These are phyloP conservation scores for Papilio demoleus DNA, from an alignment of 2,888 invertebrate genomes.

Conservation along the genomic window DNA sequence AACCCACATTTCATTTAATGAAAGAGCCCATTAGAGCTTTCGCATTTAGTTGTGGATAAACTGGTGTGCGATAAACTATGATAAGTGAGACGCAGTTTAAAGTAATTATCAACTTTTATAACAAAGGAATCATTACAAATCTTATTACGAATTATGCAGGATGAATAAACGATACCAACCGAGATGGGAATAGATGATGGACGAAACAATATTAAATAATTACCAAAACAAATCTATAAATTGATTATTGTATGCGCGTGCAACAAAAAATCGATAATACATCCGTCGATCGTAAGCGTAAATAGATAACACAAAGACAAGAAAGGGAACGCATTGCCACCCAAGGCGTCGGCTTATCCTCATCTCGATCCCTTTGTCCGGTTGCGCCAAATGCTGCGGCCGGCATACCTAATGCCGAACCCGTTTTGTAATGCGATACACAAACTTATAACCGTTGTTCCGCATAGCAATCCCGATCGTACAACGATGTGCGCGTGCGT, in stretches of 20 bases:
- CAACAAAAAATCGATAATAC: slow-evolving; percentile 6
- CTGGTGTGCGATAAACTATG: neutral
- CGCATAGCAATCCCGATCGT: slow-evolving; percentile 39
- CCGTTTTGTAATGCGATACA: slow-evolving; percentile 65
- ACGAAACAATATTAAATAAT: neutral
- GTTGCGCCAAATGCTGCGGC: slow-evolving; percentile 68
- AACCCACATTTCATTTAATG: slow-evolving; percentile 13
- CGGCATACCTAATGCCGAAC: slow-evolving; percentile 69
- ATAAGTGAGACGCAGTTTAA: neutral
- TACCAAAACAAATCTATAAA: neutral
- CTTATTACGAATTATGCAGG: neutral
- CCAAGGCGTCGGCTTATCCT: slow-evolving; percentile 72
- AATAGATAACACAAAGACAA: slow-evolving; percentile 32
- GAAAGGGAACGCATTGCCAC: slow-evolving; percentile 56
- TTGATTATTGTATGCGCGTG: neutral
- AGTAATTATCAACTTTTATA: too few relatives aligned
- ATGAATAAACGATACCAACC: neutral
- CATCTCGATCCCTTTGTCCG: slow-evolving; percentile 67
- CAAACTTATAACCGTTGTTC: slow-evolving; percentile 65
- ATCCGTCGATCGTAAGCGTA: slow-evolving; percentile 15
- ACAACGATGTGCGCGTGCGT: slow-evolving; percentile 11
- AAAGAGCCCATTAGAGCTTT: slow-evolving; percentile 10
- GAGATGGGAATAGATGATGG: neutral
- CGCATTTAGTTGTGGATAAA: slow-evolving; percentile 16
- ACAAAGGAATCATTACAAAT: too few relatives aligned